Evolutionary conservation across 2,888 invertebrate genomes (phyloP).

Genomic region (Hypercompe scribonia): DNA sequence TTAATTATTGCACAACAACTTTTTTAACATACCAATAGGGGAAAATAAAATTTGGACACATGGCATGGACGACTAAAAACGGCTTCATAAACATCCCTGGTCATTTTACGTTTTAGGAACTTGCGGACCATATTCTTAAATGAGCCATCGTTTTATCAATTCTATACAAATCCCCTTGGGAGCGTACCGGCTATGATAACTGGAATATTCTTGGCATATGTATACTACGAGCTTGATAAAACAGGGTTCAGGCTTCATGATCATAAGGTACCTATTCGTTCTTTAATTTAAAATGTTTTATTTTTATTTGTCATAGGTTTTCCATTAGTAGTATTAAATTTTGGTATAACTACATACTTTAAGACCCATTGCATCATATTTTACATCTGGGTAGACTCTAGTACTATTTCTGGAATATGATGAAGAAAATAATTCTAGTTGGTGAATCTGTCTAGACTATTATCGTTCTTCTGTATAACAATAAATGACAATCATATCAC

Average conservation of each 20-base stretch:
- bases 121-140: background rate
- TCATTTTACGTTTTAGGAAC: background rate
- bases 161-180: background rate
- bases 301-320: no score
- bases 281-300: background rate
- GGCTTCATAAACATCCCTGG: background rate
- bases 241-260: background rate
- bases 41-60: background rate
- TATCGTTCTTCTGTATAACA: no score
- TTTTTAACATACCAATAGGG: background rate
- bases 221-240: background rate
- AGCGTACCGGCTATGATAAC: background rate
- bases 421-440: no score
- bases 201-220: background rate
- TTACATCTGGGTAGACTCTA: no score
- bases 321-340: no score
- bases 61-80: background rate
- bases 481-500: no score
- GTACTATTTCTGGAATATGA: no score
- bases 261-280: background rate
- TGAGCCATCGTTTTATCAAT: background rate
- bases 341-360: no score
- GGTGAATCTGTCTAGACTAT: no score
- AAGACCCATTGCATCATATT: no score
- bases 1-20: background rate